Conservation (phyloP, 2,888 invertebrate genomes). For the Limnephilus marmoratus region DNA sequence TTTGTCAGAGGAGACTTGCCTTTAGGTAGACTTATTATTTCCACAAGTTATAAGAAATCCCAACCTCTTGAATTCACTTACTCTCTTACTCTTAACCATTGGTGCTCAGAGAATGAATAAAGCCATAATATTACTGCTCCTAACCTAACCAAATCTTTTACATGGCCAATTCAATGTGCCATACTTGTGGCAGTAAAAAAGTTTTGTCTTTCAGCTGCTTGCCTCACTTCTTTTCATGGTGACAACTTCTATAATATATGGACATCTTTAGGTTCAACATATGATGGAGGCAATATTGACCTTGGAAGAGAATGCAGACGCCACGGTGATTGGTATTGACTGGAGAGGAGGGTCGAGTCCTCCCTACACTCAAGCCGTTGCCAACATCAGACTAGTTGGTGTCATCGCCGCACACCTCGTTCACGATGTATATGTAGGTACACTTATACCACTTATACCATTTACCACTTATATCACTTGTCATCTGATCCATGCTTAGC, state of each 20-base stretch:
- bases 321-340: conserved; percentile 88
- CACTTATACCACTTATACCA: neutral
- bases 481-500: too few species aligned
- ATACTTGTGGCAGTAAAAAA: too few species aligned
- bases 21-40: too few species aligned
- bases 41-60: neutral
- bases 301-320: conserved; percentile 79
- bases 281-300: conserved; percentile 84
- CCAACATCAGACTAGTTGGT: conserved; percentile 92
- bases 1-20: too few species aligned
- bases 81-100: too few species aligned
- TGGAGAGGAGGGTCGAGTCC: conserved; percentile 93
- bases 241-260: neutral
- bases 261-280: conserved; percentile 78
- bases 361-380: conserved; percentile 94
- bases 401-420: conserved; percentile 88
- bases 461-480: too few species aligned
- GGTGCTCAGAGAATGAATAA: too few species aligned
- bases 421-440: conserved; percentile 76
- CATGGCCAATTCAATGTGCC: too few species aligned
- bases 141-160: too few species aligned
- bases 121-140: too few species aligned
- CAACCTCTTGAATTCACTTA: neutral
- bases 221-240: too few species aligned
- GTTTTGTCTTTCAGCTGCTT: too few species aligned